A percentile compares a stretch with the other conserved stretches of the same genome.
Conservation (phyloP, 1,140 invertebrate species). For the Bombyx mandarina region DNA sequence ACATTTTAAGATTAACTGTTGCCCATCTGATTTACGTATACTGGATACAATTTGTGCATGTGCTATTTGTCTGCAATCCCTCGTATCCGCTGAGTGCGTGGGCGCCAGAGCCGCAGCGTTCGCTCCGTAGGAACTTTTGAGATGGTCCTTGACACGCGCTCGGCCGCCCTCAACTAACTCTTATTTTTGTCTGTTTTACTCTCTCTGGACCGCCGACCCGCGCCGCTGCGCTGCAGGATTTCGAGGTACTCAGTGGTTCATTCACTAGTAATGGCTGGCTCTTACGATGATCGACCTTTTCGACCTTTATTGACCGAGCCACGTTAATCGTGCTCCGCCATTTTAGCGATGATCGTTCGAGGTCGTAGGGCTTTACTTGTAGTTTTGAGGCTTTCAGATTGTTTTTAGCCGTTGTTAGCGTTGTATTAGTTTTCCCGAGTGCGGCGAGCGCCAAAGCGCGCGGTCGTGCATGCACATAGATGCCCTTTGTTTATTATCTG, state of each 20-base stretch:
- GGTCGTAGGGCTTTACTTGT: constrained; percentile 74
- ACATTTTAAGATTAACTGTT: constrained; percentile 52
- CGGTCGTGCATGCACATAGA: constrained; percentile 67
- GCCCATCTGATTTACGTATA: constrained; percentile 49
- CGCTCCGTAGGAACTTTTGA: constrained; percentile 90
- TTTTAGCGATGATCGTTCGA: constrained; percentile 63
- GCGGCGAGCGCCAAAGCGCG: constrained; percentile 61
- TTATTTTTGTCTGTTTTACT: constrained; percentile 67
- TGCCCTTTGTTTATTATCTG: constrained; percentile 64
- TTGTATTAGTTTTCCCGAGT: constrained; percentile 71
- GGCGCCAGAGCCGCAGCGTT: constrained; percentile 21
- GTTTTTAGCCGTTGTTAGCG: constrained; percentile 71
- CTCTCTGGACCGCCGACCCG: constrained; percentile 62
- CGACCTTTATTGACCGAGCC: constrained; percentile 55
- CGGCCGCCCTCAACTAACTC: constrained; percentile 63
- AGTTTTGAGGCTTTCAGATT: constrained; percentile 73
- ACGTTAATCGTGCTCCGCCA: constrained; percentile 49
- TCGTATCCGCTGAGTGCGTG: constrained; percentile 10
- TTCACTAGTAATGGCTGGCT: constrained; percentile 69
- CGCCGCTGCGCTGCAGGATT: constrained; percentile 76
- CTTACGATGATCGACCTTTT: constrained; percentile 60
- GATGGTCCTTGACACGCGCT: constrained; percentile 89
- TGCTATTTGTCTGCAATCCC: constrained; percentile 49
- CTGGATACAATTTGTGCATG: constrained; percentile 55
- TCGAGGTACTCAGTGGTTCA: constrained; percentile 78